A percentile compares a stretch with the other conserved stretches of the same genome.
phyloP scores from a whole-genome alignment of 92 coral and sea anemone genomes.

The Paramuricea clavata region DNA sequence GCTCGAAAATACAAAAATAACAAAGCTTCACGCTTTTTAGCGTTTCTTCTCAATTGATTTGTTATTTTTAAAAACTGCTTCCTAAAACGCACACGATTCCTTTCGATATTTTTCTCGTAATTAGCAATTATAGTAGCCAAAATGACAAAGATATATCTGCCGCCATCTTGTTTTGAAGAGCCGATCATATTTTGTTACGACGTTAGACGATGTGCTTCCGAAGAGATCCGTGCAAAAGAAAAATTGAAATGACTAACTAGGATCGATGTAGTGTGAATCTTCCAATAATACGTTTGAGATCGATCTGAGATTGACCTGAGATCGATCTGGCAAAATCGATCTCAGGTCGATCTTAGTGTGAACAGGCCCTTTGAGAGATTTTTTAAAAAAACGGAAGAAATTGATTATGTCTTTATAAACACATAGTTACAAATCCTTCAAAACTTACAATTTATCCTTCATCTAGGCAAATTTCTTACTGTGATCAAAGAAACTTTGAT shows the following conservation, averaged over 20 bases:
- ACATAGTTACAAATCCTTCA: too few relatives aligned
- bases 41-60: slow-evolving; percentile 59
- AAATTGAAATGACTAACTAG: background rate
- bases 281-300: background rate
- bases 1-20: slow-evolving; percentile 43
- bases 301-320: background rate
- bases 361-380: too few relatives aligned
- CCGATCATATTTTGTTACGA: too few relatives aligned
- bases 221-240: background rate
- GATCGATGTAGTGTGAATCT: background rate
- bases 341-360: too few relatives aligned
- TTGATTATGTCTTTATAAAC: too few relatives aligned
- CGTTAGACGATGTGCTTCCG: background rate
- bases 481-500: too few relatives aligned
- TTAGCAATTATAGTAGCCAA: slow-evolving; percentile 39
- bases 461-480: too few relatives aligned
- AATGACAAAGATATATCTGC: slow-evolving; percentile 1
- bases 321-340: background rate
- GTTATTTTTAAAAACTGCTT: slow-evolving; percentile 45
- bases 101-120: slow-evolving; percentile 44
- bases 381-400: too few relatives aligned
- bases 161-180: background rate
- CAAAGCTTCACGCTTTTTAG: slow-evolving; percentile 52
- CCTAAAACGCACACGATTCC: slow-evolving; percentile 21
- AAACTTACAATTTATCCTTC: too few relatives aligned